Base-by-base conservation (phyloP, 2,888 invertebrate genomes). In the Napeogenes sylphis region DNA sequence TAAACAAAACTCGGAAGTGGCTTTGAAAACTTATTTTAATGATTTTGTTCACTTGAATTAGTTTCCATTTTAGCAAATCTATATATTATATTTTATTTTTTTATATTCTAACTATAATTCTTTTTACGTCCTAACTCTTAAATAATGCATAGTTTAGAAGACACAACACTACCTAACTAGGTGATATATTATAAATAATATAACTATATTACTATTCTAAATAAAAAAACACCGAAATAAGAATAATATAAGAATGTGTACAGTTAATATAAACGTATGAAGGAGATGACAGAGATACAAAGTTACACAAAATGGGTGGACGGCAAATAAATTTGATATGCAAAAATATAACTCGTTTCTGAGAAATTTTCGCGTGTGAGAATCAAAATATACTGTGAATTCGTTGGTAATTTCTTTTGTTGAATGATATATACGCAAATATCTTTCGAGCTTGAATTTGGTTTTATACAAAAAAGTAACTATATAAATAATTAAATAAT, bases 261-360 rank as follows among this genome's bases (percentile, higher is more conserved):
- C 30, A 51, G 51, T 51, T 13, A 51, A 51, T 51, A 51, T 30
- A 12, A 51, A 30, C 30, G 51, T 51, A 51, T 51, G 51, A 51
- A 51, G 51, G 46, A 46, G 33, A 46, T 42, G 51, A 47, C 54
- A 47, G 38, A 62, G 55, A 62, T 55, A 58, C 58, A 58, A 55
- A 47, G 33, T 58, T 45, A 62, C 62, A 62, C n/a, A 33, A 35
- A 58, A 62, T 46, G 46, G 62, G 62, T 58, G 62, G 55, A 4
- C 55, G 56, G 60, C 47, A 33, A 58, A 55, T 47, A 45, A 58
- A 58, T 55, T 32, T 54, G 46, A 55, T 13, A 58, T 55, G 58
- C 55, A 14, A 56, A 56, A 59, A 59, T 56, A 51, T 30, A 51
- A 51, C 51, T 30, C 30, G 51, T 30, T 51, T 30, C 51, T 30